Evolutionary conservation across 2,113 vertebrate species (phyloP).

Genomic region (Anser brachyrhynchus): DNA sequence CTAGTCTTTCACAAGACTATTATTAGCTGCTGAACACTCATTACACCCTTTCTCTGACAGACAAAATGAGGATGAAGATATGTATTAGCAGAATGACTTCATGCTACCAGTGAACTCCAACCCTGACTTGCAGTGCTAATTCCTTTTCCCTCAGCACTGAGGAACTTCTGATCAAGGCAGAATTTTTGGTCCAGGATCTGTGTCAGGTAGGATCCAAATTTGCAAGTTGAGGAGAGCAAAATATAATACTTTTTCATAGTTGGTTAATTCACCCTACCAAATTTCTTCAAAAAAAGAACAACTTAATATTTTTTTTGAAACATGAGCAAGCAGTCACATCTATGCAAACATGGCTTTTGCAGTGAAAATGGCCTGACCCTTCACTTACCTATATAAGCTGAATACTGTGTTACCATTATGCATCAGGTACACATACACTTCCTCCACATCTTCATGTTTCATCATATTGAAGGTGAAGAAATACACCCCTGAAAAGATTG

Average conservation of each 20-base stretch:
- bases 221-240: neutral
- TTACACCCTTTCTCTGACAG: neutral
- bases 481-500: conserved; percentile 78
- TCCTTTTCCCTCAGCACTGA: neutral
- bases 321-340: neutral
- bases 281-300: neutral
- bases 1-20: neutral
- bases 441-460: conserved; percentile 87
- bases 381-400: conserved; percentile 83
- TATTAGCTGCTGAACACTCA: neutral
- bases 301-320: neutral
- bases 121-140: neutral
- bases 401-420: conserved; percentile 86
- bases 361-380: neutral
- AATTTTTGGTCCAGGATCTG: neutral
- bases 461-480: conserved; percentile 88
- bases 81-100: neutral
- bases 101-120: neutral
- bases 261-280: neutral
- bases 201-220: neutral
- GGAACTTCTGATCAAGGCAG: neutral
- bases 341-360: neutral
- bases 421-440: conserved; percentile 86
- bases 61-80: neutral
- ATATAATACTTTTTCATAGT: neutral